Evolutionary conservation across 2,888 invertebrate genomes (phyloP), one percentile per base, ranked within the genome.

Genomic region (Cephus pygmeus): DNA sequence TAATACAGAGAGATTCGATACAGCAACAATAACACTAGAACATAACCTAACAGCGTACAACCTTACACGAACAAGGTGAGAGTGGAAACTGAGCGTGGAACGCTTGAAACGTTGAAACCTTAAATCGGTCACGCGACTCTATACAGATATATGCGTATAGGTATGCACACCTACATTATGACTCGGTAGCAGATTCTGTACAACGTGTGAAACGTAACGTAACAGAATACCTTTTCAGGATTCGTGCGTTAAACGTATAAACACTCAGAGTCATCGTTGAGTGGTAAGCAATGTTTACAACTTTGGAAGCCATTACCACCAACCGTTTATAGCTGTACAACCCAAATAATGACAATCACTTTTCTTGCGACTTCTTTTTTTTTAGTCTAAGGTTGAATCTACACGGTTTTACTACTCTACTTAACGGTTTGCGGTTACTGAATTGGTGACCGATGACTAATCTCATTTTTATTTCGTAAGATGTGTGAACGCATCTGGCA

Each of bases 1-100:
- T 23, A 56, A 56, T 56, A 23, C 56, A 56, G 56, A 56, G 2
- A 15, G 6, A 56, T 56, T 56, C 6, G 2, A 56, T 9, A 23
- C 23, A 56, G 23, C 71, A 30, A 71, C 71, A 71, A 71, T 31
- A 71, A 71, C 71, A 71, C 33, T 33, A 3, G 40, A 30, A 80
- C 81, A 83, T 83, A 83, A 83, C 83, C 83, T 80, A 78, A 76
- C 35, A 68, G 6, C 71, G 33, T 71, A 69, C 73, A 79, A 56
- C 80, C 80, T 81, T 76, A 77, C 77, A 69, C 73, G 73, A 40
- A 73, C 75, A 74, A 36, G 79, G 76, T 76, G 35, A 73, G 77
- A 79, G 75, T 80, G 77, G 77, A 36, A 79, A 82, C 82, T 82
- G 78, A 75, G 71, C n/a, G 33, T 71, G 71, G 31, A 71, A 71